phyloP scores from a whole-genome alignment of 2,113 vertebrate genomes.

The Nematolebias whitei region DNA sequence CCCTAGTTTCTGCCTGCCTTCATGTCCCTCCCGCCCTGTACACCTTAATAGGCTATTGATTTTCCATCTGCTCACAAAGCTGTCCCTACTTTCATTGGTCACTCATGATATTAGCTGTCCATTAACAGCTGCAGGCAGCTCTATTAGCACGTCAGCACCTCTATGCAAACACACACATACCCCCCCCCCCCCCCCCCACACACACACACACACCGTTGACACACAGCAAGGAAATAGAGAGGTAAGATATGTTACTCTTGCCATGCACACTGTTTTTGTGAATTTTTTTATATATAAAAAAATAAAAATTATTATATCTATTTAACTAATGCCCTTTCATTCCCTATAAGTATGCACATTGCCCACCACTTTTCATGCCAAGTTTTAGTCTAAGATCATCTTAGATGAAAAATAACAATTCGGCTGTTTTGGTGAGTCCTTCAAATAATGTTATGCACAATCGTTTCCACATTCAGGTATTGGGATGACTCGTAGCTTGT shows the following conservation, averaged over 20 bases:
- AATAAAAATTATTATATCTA: neutral
- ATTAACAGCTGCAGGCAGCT: conserved; percentile 83
- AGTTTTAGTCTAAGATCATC: too few species aligned
- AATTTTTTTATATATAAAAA: too few species aligned
- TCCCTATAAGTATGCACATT: too few species aligned
- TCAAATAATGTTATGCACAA: too few species aligned
- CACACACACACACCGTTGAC: conserved; percentile 7
- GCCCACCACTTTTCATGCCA: too few species aligned
- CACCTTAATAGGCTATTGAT: conserved; percentile 96
- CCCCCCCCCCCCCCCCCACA: too few species aligned
- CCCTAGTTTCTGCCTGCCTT: conserved; percentile 7
- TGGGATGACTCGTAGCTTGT: too few species aligned
- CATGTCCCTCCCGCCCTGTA: conserved; percentile 77
- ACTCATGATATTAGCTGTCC: conserved; percentile 91
- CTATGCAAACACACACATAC: neutral
- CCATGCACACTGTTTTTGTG: neutral
- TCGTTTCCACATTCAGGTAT: too few species aligned
- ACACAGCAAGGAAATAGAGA: conserved; percentile 8
- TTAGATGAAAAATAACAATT: too few species aligned
- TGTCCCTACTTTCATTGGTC: conserved; percentile 86
- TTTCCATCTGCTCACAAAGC: conserved; percentile 89
- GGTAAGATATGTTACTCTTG: conserved; percentile 17
- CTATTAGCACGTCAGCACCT: conserved; percentile 77
- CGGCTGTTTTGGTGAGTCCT: too few species aligned
- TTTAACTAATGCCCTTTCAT: too few species aligned